Evolutionary conservation across 1,140 invertebrate species (phyloP).

Genomic region (Drosophila kurseongensis): DNA sequence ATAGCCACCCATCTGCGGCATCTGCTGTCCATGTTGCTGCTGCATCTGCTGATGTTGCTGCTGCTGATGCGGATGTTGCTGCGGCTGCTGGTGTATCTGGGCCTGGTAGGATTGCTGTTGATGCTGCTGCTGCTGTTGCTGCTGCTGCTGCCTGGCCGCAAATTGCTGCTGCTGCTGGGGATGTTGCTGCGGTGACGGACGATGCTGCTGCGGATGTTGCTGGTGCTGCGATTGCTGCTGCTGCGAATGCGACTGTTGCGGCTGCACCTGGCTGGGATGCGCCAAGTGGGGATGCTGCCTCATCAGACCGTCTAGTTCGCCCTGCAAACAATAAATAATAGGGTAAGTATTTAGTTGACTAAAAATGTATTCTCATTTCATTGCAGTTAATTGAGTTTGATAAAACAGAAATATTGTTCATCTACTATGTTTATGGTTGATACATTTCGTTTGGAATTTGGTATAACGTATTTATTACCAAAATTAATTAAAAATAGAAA

Average conservation of each 20-base stretch:
- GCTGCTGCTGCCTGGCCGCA: conserved; percentile 33
- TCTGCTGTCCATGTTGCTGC: conserved; percentile 63
- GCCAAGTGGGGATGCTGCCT: conserved; percentile 89
- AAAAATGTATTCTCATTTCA: too few relatives aligned
- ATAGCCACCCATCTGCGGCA: conserved; percentile 52
- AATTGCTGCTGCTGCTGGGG: conserved; percentile 39
- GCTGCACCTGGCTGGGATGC: conserved; percentile 85
- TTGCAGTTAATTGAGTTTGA: too few relatives aligned
- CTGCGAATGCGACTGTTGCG: conserved; percentile 74
- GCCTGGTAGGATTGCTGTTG: conserved; percentile 51
- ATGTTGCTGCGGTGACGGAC: conserved; percentile 38
- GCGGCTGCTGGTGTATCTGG: conserved; percentile 88
- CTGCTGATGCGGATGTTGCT: conserved; percentile 80
- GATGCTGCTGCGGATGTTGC: conserved; percentile 46
- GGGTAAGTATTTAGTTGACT: too few relatives aligned
- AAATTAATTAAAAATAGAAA: too few relatives aligned
- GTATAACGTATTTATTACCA: too few relatives aligned
- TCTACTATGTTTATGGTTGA: too few relatives aligned
- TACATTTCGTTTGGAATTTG: too few relatives aligned
- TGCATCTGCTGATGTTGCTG: conserved; percentile 57
- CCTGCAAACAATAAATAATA: conserved; percentile 71
- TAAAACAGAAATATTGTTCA: too few relatives aligned
- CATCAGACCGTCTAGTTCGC: conserved; percentile 91
- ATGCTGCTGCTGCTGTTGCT: conserved; percentile 47
- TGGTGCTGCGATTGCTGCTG: conserved; percentile 69